A percentile compares a stretch with the other conserved stretches of the same genome.
These are phyloP conservation scores for Aporophyla nigra DNA, from an alignment of 2,888 invertebrate genomes.

Conservation along the genomic window DNA sequence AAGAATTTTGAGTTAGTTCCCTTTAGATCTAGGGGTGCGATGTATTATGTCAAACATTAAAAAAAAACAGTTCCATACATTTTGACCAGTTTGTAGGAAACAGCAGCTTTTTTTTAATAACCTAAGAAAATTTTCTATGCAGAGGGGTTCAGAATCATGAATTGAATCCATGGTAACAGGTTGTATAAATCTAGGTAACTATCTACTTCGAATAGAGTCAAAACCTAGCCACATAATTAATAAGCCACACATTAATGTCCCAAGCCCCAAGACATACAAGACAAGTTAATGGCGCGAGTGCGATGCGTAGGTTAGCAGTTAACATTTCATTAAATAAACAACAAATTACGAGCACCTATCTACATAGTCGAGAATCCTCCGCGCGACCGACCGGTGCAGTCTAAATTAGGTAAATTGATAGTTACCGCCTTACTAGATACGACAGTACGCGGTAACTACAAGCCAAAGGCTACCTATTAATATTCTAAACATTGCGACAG, in stretches of 20 bases:
- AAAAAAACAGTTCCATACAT: too few species aligned
- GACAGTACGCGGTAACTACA: slow-evolving; percentile 43
- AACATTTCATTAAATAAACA: slow-evolving; percentile 61
- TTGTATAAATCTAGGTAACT: not conserved
- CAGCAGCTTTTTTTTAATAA: too few species aligned
- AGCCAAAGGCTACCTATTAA: slow-evolving; percentile 62
- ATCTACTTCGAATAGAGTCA: slow-evolving; percentile 13
- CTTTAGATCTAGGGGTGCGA: too few species aligned
- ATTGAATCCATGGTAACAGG: too few species aligned
- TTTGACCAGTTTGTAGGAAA: too few species aligned
- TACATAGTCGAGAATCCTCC: slow-evolving; percentile 46
- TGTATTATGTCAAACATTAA: too few species aligned
- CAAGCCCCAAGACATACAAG: slow-evolving; percentile 40
- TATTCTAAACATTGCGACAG: slow-evolving; percentile 58
- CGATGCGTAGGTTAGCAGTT: slow-evolving; percentile 56
- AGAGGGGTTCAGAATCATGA: too few species aligned
- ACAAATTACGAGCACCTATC: slow-evolving; percentile 52
- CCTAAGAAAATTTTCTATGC: too few species aligned
- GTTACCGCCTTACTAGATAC: slow-evolving; percentile 44
- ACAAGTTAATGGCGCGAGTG: slow-evolving; percentile 55
- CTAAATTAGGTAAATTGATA: slow-evolving; percentile 62
- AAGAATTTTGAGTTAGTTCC: too few species aligned
- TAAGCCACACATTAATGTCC: slow-evolving; percentile 35
- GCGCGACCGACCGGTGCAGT: slow-evolving; percentile 21
- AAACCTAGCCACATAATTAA: slow-evolving; percentile 26